Base-by-base conservation (phyloP, 2,888 invertebrate species). In the Lasioglossum pauxillum region DNA sequence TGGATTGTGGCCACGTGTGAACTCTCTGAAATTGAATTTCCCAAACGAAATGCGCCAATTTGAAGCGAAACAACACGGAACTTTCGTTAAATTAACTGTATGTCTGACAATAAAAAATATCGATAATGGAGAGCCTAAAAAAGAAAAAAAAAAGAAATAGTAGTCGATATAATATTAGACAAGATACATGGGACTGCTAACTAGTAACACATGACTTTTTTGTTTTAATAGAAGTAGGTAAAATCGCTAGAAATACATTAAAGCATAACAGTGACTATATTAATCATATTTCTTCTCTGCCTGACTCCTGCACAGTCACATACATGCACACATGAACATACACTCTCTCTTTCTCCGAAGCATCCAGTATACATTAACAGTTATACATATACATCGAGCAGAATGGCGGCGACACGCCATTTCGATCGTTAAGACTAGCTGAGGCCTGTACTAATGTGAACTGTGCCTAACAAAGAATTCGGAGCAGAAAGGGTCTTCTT, bases 251-350 rank as follows among this genome's bases (percentile, higher is more conserved):
- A 94, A 94, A 93, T 94, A 94, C 92, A 93, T 94, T 94, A 94
- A 94, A 94, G 94, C 93, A 94, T 94, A 94, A 94, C 93, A 93
- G 92, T 94, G 94, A 95, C 94, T 95, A 93, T 92, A 90, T 93
- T 92, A 92, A 89, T 90, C 88, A 90, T 90, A 91, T 90, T 91
- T 92, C 91, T 92, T 93, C 88, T 88, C 81, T 90, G 85, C 82
- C 82, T 90, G 86, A 81, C 80, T 89, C 80, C 83, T 82, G 82
- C 87, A 71, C 71, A 89, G 77, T 89, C 86, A 72, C 76, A 80
- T 85, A 80, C 85, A 84, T 73, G 80, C 88, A 89, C 82, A 80
- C 87, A 80, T 76, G 57, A 80, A 82, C 86, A 86, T 80, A 87
- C 86, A 88, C 80, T 86, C 87, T 86, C 80, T 90, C 88, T 82